These are phyloP conservation scores for Caenorhabditis sp. DNA, from an alignment of 2,888 invertebrate genomes.

Conservation along the genomic window DNA sequence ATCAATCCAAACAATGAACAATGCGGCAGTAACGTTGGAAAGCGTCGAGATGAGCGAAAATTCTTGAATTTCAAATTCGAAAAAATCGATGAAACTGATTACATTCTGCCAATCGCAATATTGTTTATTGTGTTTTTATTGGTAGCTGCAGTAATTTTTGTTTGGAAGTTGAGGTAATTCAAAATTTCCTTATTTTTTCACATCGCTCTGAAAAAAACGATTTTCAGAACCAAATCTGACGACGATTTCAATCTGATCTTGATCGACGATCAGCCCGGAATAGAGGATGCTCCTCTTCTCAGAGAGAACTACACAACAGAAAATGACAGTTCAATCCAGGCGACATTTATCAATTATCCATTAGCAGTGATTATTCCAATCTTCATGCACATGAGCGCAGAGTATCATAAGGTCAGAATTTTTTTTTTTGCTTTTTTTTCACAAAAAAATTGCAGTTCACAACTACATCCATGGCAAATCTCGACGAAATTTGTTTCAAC, in stretches of 20 bases:
- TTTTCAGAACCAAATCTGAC: too few species aligned
- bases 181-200: too few species aligned
- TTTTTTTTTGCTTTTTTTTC: too few species aligned
- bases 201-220: too few species aligned
- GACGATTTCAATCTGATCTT: too few species aligned
- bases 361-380: slow-evolving; percentile 23
- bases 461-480: slow-evolving; percentile 25
- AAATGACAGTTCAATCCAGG: slow-evolving; percentile 3
- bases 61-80: slow-evolving; percentile 21
- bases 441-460: slow-evolving; percentile 5
- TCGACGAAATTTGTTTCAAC: slow-evolving; percentile 36
- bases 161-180: too few species aligned
- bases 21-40: slow-evolving; percentile 5
- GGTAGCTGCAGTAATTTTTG: not conserved
- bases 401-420: slow-evolving; percentile 17
- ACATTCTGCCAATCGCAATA: slow-evolving; percentile 7
- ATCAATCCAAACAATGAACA: slow-evolving; percentile 15
- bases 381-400: slow-evolving; percentile 26
- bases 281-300: too few species aligned
- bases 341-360: slow-evolving; percentile 19
- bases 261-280: too few species aligned
- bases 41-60: slow-evolving; percentile 7
- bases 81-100: slow-evolving; percentile 7
- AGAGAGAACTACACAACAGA: too few species aligned
- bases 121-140: slow-evolving; percentile 1